Evolutionary conservation across 64 coral and sea anemone species (phyloP), one percentile per base, ranked within the genome.

Genomic region (Stichodactyla helianthus): DNA sequence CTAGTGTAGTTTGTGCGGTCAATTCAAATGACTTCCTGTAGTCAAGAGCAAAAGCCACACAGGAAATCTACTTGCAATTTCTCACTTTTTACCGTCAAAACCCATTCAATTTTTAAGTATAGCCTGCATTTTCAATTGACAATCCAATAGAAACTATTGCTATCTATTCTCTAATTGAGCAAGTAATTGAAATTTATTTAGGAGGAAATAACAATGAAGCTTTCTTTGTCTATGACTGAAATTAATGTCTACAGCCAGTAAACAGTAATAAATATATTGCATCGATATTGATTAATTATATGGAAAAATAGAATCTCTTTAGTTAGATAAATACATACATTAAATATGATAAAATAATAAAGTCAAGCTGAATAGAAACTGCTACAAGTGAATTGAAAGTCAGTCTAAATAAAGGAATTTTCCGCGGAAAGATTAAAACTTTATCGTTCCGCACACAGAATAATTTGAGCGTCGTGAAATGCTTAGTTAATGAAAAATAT

Each of bases 241-340:
- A 9, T n/a, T 65, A 9, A 22, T n/a, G 19, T 65, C 62, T 65
- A 79, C 2, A 52, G 50, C 77, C 77, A 79, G 77, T 79, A 50
- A 79, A 79, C 77, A 52, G 12, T 8, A 44, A 79, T 79, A 79
- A 79, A 79, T 79, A 79, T 50, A 65, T n/a, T 65, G n/a, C n/a
- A 52, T 79, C 50, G 77, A 52, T 79, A 50, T 79, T 79, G 77
- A 79, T 79, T 50, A 79, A 52, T 79, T 79, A 79, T 79, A 50
- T 79, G 77, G 7, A 79, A 79, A 79, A 79, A 79, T 79, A 79
- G 77, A 79, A 51, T 79, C 77, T 79, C 77, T 79, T 79, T 79
- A 79, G 77, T 79, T 31, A 12, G 50, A 79, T 79, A 79, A 50
- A 79, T 79, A 79, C 27, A 79, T 79, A 79, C 77, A 79, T 50